Conservation (phyloP, 2,797 vertebrate genomes). For the Tauraco hartlaubi region DNA sequence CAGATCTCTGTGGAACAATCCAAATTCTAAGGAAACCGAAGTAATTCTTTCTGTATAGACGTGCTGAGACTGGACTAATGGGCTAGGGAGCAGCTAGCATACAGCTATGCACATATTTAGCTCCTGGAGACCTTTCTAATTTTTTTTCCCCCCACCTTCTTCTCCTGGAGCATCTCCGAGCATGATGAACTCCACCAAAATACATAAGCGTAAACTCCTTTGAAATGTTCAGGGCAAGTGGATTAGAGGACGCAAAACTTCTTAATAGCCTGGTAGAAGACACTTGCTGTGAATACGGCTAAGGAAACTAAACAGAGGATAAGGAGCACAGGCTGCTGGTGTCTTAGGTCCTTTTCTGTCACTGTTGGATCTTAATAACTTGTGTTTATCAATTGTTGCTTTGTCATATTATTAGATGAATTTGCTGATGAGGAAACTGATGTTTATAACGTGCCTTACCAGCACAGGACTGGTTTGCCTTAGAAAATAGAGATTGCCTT, state of each 20-base stretch:
- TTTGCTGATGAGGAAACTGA: neutral
- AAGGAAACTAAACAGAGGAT: neutral
- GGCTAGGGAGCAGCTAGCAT: neutral
- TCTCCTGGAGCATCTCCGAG: neutral
- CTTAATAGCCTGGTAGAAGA: neutral
- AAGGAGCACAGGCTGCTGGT: neutral
- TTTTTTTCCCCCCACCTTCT: neutral
- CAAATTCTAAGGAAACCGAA: neutral
- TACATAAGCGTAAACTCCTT: fast-evolving
- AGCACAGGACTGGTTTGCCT: neutral
- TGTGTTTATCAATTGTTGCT: neutral
- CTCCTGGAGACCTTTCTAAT: neutral
- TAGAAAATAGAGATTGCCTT: too few species aligned
- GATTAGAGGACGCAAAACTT: neutral
- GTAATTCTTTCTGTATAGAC: neutral
- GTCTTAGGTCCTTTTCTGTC: neutral
- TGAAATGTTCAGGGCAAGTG: neutral
- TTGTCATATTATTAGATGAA: neutral
- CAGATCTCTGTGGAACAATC: neutral
- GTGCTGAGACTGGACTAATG: neutral
- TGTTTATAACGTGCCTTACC: neutral
- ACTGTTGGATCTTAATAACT: neutral
- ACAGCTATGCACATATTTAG: neutral
- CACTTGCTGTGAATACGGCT: neutral
- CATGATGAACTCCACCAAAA: neutral